Evolutionary conservation across 1,140 invertebrate species (phyloP), one percentile per base, ranked within the genome.

Genomic region (Steinernema khuongi): DNA sequence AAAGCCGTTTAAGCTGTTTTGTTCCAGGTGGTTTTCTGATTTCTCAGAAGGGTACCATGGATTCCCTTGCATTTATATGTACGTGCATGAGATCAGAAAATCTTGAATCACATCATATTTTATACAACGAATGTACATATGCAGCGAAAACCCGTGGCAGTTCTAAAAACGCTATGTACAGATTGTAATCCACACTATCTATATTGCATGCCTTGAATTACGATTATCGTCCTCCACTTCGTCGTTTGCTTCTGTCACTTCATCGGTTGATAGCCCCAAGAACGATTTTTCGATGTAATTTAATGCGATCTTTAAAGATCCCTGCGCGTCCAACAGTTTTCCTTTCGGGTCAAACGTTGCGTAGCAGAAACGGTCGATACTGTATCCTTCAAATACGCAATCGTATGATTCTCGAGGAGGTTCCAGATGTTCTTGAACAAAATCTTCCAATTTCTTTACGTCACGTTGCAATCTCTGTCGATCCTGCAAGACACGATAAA

Each of bases 401-500:
- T 60, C 22, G 50, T 60, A 60, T 14, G 50, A 60, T 60, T 60
- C 50, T n/a, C 50, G 50, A 26, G 50, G 4, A n/a, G 50, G 50
- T 60, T 11, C 50, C 50, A 60, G 22, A 14, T 60, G 14, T 22
- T 60, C 50, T 60, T 22, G 7, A 22, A 60, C 50, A 26, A 60
- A 60, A 2, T 26, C 14, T 22, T 60, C 50, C 26, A 60, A 26
- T 2, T 22, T 14, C 50, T 11, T 22, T 7, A 14, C 14, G 50
- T 60, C 50, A n/a, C 26, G 14, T 60, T 60, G 14, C 50, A 60
- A 22, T 14, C 26, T 22, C 50, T 60, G n/a, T n/a, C n/a, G n/a
- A n/a, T n/a, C n/a, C n/a, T n/a, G n/a, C n/a, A n/a, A n/a, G n/a
- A n/a, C n/a, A n/a, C n/a, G n/a, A n/a, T n/a, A n/a, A n/a, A n/a